Evolutionary conservation across 2,888 invertebrate genomes (phyloP).

Genomic region (Rambutsinella grinnellia): DNA sequence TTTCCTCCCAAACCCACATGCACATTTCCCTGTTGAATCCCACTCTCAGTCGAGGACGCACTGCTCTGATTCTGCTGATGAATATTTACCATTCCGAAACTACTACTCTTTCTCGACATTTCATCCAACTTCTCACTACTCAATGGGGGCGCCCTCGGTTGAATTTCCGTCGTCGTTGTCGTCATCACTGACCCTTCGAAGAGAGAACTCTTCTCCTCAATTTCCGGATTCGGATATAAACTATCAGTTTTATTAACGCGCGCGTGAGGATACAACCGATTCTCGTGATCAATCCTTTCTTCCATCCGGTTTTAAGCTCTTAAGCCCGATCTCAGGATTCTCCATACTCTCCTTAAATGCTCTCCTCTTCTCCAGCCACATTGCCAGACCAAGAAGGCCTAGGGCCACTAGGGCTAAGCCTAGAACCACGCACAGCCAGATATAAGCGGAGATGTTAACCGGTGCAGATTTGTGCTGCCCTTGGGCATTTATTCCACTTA

Average conservation of each 20-base stretch:
- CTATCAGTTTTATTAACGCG: slow-evolving; percentile 2
- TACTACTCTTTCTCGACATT: slow-evolving; percentile 30
- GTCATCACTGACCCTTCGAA: slow-evolving; percentile 41
- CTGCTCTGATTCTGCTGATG: slow-evolving; percentile 43
- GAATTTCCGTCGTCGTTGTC: slow-evolving; percentile 49
- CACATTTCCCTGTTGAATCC: not conserved
- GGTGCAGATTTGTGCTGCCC: slow-evolving; percentile 22
- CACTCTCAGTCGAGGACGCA: slow-evolving; percentile 25
- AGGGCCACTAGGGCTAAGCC: slow-evolving; percentile 52
- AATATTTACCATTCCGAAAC: slow-evolving; percentile 45
- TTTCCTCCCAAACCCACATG: slow-evolving; percentile 31
- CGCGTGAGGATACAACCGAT: slow-evolving; percentile 9
- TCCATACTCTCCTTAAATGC: not conserved
- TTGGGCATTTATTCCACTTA: slow-evolving; percentile 38
- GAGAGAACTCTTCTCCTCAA: slow-evolving; percentile 40
- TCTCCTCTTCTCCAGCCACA: slow-evolving; percentile 35
- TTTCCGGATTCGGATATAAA: slow-evolving; percentile 41
- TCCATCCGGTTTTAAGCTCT: too few species aligned
- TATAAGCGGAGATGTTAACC: slow-evolving; percentile 42
- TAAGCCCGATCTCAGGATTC: not conserved
- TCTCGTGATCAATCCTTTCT: slow-evolving; percentile 14
- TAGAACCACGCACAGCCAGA: slow-evolving; percentile 45
- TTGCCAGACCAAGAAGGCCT: slow-evolving; percentile 43
- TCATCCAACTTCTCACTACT: slow-evolving; percentile 40
- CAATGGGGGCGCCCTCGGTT: slow-evolving; percentile 46